Conservation (phyloP, 2,888 invertebrate species). For the Pogonocherus hispidulus region DNA sequence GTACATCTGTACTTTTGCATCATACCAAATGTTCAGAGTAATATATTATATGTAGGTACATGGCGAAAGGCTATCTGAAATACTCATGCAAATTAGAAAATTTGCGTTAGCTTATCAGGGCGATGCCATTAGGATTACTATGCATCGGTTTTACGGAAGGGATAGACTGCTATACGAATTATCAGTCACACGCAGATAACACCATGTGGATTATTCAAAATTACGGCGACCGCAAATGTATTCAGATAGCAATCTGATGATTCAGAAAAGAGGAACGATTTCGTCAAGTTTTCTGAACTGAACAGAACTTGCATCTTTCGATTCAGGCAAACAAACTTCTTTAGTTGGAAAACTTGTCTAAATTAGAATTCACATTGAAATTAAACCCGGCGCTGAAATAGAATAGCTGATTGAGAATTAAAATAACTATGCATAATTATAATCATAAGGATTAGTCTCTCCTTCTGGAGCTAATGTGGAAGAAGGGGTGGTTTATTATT, state of each 20-base stretch:
- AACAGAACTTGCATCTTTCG: no score
- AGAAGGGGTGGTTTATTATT: no score
- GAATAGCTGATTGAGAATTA: no score
- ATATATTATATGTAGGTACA: neutral
- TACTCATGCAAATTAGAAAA: slow-evolving; percentile 24
- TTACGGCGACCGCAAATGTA: slow-evolving; percentile 33
- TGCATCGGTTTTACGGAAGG: slow-evolving; percentile 18
- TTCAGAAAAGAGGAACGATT: slow-evolving; percentile 30
- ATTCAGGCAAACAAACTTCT: no score
- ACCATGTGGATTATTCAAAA: slow-evolving; percentile 32
- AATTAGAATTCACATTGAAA: no score
- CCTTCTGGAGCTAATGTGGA: no score
- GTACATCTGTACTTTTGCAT: no score
- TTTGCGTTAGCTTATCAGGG: slow-evolving; percentile 23
- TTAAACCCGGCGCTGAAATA: no score
- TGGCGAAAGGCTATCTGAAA: neutral
- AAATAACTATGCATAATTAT: no score
- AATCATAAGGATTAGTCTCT: no score
- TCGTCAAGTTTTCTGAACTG: neutral
- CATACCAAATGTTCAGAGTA: neutral
- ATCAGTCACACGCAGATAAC: slow-evolving; percentile 29
- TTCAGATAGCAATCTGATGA: slow-evolving; percentile 26
- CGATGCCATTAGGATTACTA: slow-evolving; percentile 22
- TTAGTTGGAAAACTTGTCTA: no score
- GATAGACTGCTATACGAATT: slow-evolving; percentile 17